Evolutionary conservation across 2,888 invertebrate species (phyloP).

Genomic region (Ptycholaimellus sp.): DNA sequence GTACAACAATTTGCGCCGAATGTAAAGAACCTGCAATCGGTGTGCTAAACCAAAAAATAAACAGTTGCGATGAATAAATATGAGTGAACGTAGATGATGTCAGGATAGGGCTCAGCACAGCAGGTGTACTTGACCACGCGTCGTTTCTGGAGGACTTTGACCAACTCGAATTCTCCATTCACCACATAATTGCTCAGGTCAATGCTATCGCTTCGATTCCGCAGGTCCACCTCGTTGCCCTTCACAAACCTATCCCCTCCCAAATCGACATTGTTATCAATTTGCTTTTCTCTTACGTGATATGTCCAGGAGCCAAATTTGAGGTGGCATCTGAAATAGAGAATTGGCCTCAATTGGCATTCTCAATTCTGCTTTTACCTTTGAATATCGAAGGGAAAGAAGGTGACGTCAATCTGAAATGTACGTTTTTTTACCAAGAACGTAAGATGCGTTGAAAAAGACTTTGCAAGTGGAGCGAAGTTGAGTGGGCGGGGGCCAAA

Average conservation of each 20-base stretch:
- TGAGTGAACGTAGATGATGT: conserved; percentile 36
- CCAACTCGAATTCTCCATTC: conserved; percentile 36
- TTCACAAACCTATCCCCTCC: too few species aligned
- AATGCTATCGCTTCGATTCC: conserved; percentile 27
- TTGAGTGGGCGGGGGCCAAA: conserved; percentile 39
- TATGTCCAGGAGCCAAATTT: conserved; percentile 33
- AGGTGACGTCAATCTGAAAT: too few species aligned
- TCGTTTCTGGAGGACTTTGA: conserved; percentile 30
- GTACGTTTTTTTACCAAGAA: too few species aligned
- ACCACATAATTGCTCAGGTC: conserved; percentile 34
- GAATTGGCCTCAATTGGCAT: too few species aligned
- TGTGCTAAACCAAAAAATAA: too few species aligned
- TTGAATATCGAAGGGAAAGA: conserved; percentile 38
- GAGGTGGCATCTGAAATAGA: too few species aligned
- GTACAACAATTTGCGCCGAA: too few species aligned
- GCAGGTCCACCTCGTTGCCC: conserved; percentile 23
- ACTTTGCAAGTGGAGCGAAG: conserved; percentile 36
- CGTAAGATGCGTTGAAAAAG: conserved; percentile 35
- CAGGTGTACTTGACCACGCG: conserved; percentile 33
- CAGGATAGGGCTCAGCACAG: conserved; percentile 35
- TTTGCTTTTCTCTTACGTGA: too few species aligned
- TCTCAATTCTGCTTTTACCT: conserved; percentile 34
- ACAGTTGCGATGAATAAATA: too few species aligned
- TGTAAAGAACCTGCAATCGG: too few species aligned
- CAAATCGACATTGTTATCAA: too few species aligned